A percentile compares a stretch with the other conserved stretches of the same genome.
Evolutionary conservation across 2,888 invertebrate species (phyloP).

Genomic region (Oegoconia quadripuncta): DNA sequence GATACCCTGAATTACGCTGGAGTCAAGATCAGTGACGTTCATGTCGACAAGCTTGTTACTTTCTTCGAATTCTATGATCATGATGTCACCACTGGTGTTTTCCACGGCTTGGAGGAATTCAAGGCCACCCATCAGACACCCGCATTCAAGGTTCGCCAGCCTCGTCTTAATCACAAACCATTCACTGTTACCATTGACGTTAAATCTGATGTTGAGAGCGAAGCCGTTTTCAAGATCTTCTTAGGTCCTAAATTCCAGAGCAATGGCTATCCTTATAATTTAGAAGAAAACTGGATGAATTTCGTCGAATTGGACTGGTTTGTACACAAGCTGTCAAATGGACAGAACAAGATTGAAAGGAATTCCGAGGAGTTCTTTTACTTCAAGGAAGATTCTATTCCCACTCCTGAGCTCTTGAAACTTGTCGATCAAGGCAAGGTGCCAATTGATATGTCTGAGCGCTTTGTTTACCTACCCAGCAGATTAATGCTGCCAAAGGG

Average conservation of each 20-base stretch:
- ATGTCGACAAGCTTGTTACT: slow-evolving; percentile 76
- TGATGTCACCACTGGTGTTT: slow-evolving; percentile 78
- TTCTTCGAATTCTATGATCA: slow-evolving; percentile 80
- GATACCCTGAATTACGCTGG: slow-evolving; percentile 70
- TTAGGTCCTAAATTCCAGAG: slow-evolving; percentile 81
- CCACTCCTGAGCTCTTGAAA: slow-evolving; percentile 79
- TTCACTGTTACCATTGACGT: slow-evolving; percentile 68
- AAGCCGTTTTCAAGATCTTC: slow-evolving; percentile 77
- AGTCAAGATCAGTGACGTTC: slow-evolving; percentile 73
- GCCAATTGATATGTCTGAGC: slow-evolving; percentile 71
- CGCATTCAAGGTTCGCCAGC: slow-evolving; percentile 79
- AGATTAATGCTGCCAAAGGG: slow-evolving; percentile 87
- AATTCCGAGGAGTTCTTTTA: slow-evolving; percentile 81
- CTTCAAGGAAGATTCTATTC: slow-evolving; percentile 81
- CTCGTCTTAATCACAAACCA: slow-evolving; percentile 79
- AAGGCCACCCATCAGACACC: slow-evolving; percentile 51
- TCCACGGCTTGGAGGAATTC: slow-evolving; percentile 42
- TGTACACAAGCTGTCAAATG: slow-evolving; percentile 75
- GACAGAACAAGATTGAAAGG: slow-evolving; percentile 82
- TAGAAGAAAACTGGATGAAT: slow-evolving; percentile 74
- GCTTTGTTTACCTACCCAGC: slow-evolving; percentile 81
- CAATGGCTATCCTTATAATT: slow-evolving; percentile 60
- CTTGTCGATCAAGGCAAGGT: slow-evolving; percentile 75
- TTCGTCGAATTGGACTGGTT: slow-evolving; percentile 41
- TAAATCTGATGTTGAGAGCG: slow-evolving; percentile 53